Conservation (phyloP, 2,797 vertebrate genomes). For the Loriculus beryllinus region DNA sequence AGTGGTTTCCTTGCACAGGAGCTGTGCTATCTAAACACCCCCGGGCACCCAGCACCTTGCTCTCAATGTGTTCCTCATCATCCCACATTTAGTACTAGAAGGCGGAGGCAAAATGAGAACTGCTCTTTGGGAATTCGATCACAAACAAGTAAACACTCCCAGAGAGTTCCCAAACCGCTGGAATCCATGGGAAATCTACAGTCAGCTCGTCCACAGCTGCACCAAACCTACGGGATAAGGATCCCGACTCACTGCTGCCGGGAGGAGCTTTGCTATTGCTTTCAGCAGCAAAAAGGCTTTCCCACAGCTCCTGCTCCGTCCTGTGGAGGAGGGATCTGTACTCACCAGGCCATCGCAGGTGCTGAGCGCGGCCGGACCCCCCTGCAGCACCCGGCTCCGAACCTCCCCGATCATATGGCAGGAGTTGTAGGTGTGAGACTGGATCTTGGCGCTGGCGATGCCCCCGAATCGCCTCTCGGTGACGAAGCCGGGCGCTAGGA, state of each 20-base stretch:
- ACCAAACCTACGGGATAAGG: fast-evolving
- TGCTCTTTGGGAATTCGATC: neutral
- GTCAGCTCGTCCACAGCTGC: neutral
- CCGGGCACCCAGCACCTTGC: fast-evolving
- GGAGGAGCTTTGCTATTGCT: neutral
- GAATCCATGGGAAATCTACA: neutral
- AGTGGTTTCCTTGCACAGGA: fast-evolving
- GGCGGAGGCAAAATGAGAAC: neutral
- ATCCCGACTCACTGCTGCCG: neutral
- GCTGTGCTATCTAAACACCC: fast-evolving
- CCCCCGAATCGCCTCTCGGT: conserved; percentile 84
- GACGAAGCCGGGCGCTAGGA: conserved; percentile 87
- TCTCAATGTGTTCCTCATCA: neutral
- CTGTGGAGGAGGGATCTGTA: fast-evolving
- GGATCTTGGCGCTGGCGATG: conserved; percentile 74
- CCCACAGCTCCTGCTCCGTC: fast-evolving
- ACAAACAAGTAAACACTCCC: neutral
- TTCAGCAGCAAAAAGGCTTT: neutral
- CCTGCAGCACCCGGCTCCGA: conserved; percentile 60
- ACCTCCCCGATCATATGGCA: conserved; percentile 92
- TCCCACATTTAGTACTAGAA: fast-evolving
- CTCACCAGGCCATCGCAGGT: conserved; percentile 93
- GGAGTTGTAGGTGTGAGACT: conserved; percentile 16
- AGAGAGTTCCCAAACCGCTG: neutral
- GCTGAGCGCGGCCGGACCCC: conserved; percentile 87